phyloP scores from a whole-genome alignment of 2,888 invertebrate genomes.

The Dolichopus griseipennis region DNA sequence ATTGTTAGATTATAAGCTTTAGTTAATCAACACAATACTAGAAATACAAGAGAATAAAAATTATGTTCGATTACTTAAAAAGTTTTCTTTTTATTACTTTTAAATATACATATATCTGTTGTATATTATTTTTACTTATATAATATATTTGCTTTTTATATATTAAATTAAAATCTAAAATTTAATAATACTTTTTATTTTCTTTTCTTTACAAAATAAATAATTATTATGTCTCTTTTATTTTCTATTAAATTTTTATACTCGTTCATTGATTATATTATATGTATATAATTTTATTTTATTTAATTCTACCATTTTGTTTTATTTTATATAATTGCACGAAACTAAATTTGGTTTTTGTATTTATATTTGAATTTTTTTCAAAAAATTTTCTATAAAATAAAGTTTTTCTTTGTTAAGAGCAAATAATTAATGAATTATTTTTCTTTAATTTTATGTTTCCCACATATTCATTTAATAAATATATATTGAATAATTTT shows the following conservation, averaged over 20 bases:
- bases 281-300: background rate
- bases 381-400: background rate
- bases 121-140: background rate
- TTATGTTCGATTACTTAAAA: background rate
- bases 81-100: background rate
- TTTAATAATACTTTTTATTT: background rate
- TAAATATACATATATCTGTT: background rate
- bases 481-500: background rate
- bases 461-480: background rate
- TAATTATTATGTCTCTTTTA: background rate
- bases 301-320: background rate
- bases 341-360: background rate
- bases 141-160: background rate
- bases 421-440: background rate
- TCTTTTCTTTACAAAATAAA: background rate
- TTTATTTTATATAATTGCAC: background rate
- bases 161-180: background rate
- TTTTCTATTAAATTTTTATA: background rate
- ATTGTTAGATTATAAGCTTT: no score
- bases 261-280: no score
- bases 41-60: no score
- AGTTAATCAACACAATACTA: no score
- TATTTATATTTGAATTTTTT: background rate
- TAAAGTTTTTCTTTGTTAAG: background rate
- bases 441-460: background rate